Conservation (phyloP, 2,888 invertebrate species). For the Plemyria rubiginata region DNA sequence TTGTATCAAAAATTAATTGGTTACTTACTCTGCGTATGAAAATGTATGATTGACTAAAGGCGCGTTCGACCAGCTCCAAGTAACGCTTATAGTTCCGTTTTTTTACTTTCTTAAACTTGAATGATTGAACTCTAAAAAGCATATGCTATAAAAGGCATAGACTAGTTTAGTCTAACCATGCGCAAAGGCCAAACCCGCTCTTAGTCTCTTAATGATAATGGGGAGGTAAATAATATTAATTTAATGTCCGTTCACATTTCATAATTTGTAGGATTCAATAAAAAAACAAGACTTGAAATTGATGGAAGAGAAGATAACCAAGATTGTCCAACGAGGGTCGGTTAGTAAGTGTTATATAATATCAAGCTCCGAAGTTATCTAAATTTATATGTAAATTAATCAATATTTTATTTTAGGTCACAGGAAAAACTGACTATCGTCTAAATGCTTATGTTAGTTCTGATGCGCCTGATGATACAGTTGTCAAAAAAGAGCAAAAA, state of each 20-base stretch:
- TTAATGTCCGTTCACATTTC: not conserved
- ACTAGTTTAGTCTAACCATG: too few species aligned
- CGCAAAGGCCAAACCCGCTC: too few species aligned
- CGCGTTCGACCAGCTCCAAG: too few species aligned
- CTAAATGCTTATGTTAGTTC: not conserved
- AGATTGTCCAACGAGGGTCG: slow-evolving; percentile 56
- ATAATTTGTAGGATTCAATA: slow-evolving; percentile 51
- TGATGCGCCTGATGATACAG: slow-evolving; percentile 9
- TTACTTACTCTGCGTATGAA: too few species aligned
- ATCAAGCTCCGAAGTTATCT: not conserved
- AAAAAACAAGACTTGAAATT: slow-evolving; percentile 65
- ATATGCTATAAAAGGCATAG: too few species aligned
- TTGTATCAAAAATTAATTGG: too few species aligned
- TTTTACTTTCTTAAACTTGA: too few species aligned
- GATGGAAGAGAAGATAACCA: slow-evolving; percentile 67
- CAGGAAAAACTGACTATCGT: slow-evolving; percentile 14
- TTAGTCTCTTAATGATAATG: too few species aligned
- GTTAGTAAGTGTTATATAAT: slow-evolving; percentile 50
- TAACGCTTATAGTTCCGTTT: too few species aligned
- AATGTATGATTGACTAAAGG: too few species aligned
- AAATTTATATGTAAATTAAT: slow-evolving; percentile 3
- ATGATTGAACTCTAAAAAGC: too few species aligned
- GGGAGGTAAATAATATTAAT: not conserved
- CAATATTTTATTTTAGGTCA: slow-evolving; percentile 17
- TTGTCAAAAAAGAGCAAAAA: slow-evolving; percentile 25